phyloP scores from a whole-genome alignment of 64 coral and sea anemone genomes.

The Orbicella faveolata region DNA sequence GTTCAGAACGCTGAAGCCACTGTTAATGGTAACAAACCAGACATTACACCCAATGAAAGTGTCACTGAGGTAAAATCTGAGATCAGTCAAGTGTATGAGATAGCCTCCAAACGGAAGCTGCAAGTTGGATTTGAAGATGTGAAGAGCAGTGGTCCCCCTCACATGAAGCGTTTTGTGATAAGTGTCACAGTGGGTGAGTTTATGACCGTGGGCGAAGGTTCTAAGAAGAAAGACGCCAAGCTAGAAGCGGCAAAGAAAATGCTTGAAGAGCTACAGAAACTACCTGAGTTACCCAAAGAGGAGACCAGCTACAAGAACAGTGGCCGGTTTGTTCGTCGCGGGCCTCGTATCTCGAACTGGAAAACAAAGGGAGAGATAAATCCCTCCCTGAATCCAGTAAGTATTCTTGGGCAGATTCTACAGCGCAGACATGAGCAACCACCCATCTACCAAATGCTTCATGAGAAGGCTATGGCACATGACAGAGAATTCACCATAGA shows the following conservation, averaged over 20 bases:
- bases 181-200: slow-evolving; percentile 83
- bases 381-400: slow-evolving; percentile 86
- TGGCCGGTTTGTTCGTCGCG: slow-evolving; percentile 66
- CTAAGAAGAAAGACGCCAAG: slow-evolving; percentile 90
- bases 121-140: slow-evolving; percentile 87
- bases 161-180: slow-evolving; percentile 87
- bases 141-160: slow-evolving; percentile 75
- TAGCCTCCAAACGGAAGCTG: slow-evolving; percentile 83
- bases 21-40: neutral
- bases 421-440: slow-evolving; percentile 82
- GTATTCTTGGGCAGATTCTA: slow-evolving; percentile 87
- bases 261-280: slow-evolving; percentile 79
- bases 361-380: slow-evolving; percentile 84
- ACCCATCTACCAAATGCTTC: slow-evolving; percentile 70
- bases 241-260: slow-evolving; percentile 86
- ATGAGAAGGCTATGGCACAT: slow-evolving; percentile 49
- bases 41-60: neutral
- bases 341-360: slow-evolving; percentile 7
- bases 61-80: slow-evolving; percentile 57
- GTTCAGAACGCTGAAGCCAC: slow-evolving; percentile 18
- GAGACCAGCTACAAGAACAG: slow-evolving; percentile 46
- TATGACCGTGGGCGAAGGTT: slow-evolving; percentile 69
- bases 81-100: slow-evolving; percentile 92
- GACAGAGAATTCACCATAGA: slow-evolving; percentile 83
- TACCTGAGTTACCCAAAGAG: slow-evolving; percentile 61